Conservation (phyloP, 2,888 invertebrate genomes). For the Ophraella communa region DNA sequence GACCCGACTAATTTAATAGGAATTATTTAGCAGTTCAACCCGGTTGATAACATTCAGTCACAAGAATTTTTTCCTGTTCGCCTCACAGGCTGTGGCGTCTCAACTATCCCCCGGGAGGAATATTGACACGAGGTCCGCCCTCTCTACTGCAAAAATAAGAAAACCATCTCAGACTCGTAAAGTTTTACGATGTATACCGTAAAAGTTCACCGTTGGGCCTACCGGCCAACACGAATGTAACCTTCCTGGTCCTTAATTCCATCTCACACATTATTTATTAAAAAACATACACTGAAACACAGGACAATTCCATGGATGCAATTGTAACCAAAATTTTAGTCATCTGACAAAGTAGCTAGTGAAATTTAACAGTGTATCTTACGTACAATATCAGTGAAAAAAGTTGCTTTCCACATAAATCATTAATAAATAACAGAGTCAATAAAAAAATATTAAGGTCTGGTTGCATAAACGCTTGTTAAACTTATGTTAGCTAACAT, state of each 20-base stretch:
- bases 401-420: too few relatives aligned
- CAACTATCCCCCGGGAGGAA: slow-evolving; percentile 20
- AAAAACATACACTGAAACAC: slow-evolving; percentile 15
- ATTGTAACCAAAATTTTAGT: too few relatives aligned
- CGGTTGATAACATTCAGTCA: slow-evolving; percentile 10
- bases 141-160: slow-evolving; percentile 23
- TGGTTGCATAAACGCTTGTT: too few relatives aligned
- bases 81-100: neutral
- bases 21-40: slow-evolving; percentile 23
- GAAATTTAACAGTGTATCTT: too few relatives aligned
- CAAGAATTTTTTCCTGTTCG: slow-evolving; percentile 19
- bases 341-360: too few relatives aligned
- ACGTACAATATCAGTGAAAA: too few relatives aligned
- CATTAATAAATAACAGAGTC: too few relatives aligned
- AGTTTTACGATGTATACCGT: slow-evolving; percentile 29
- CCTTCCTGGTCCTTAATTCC: slow-evolving; percentile 20
- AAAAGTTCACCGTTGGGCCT: slow-evolving; percentile 24
- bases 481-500: too few relatives aligned
- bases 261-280: slow-evolving; percentile 20
- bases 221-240: neutral
- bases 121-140: slow-evolving; percentile 21
- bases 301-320: too few relatives aligned
- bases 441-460: too few relatives aligned
- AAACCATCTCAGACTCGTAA: slow-evolving; percentile 25
- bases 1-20: slow-evolving; percentile 24